Evolutionary conservation across 2,113 vertebrate species (phyloP).

Genomic region (Sceloporus undulatus): DNA sequence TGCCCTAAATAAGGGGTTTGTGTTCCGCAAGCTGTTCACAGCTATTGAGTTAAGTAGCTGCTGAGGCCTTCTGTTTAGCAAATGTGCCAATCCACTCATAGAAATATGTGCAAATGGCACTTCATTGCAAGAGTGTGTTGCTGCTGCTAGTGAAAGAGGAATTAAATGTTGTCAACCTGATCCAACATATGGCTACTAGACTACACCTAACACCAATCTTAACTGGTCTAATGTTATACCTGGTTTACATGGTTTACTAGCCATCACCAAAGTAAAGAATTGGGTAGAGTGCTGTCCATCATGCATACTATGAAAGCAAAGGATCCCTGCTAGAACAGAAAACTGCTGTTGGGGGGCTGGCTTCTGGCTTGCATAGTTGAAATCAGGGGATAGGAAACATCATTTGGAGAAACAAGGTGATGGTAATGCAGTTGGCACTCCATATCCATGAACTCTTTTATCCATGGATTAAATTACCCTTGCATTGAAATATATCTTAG

Average conservation of each 20-base stretch:
- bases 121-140: slow-evolving; percentile 42
- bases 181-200: not conserved
- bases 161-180: slow-evolving; percentile 35
- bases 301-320: too few relatives aligned
- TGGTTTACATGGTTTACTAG: too few relatives aligned
- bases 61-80: slow-evolving; percentile 46
- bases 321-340: not conserved
- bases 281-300: not conserved
- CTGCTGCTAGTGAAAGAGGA: slow-evolving; percentile 26
- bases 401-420: not conserved
- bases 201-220: not conserved
- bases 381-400: too few relatives aligned
- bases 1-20: slow-evolving; percentile 51
- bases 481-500: too few relatives aligned
- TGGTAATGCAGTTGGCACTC: not conserved
- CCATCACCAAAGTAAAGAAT: too few relatives aligned
- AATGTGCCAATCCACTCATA: slow-evolving; percentile 45
- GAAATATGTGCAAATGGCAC: slow-evolving; percentile 40
- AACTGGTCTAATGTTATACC: not conserved
- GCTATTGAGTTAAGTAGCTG: slow-evolving; percentile 57
- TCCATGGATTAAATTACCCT: too few relatives aligned
- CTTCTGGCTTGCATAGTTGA: not conserved
- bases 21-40: slow-evolving; percentile 42
- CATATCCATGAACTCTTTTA: not conserved
- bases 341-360: not conserved